These are phyloP conservation scores for Conger conger DNA, from an alignment of 2,113 vertebrate species.

Conservation along the genomic window DNA sequence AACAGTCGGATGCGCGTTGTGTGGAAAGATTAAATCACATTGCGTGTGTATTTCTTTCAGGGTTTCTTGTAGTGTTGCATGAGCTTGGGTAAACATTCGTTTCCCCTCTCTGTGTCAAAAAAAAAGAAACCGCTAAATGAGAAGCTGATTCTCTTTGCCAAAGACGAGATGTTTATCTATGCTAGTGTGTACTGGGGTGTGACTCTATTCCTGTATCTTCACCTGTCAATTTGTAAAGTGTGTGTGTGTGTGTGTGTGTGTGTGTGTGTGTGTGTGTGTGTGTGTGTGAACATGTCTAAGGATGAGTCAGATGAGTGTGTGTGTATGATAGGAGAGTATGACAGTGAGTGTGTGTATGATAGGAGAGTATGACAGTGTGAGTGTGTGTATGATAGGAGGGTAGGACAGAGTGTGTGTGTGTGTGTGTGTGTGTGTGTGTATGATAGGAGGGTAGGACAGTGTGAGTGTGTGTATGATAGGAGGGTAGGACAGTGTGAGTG, in stretches of 20 bases:
- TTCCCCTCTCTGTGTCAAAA: neutral
- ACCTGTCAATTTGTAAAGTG: neutral
- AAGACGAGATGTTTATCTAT: neutral
- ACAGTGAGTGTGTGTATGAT: neutral
- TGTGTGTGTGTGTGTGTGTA: neutral
- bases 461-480: neutral
- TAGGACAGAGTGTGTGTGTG: neutral
- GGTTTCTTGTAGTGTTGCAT: neutral
- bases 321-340: neutral
- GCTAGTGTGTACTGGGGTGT: neutral
- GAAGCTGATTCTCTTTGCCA: neutral
- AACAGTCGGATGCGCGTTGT: neutral
- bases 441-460: no score
- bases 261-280: slow-evolving; percentile 13
- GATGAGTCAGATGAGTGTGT: neutral
- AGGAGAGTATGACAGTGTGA: neutral
- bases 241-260: slow-evolving; percentile 51
- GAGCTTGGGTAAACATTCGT: neutral
- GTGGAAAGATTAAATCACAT: no score
- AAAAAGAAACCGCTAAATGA: neutral
- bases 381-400: neutral
- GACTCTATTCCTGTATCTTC: neutral
- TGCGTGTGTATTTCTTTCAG: neutral
- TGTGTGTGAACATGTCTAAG: neutral
- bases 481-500: no score